Base-by-base conservation (phyloP, 37 sponge, comb jelly and placozoan genomes). In the Tethya wilhelma region DNA sequence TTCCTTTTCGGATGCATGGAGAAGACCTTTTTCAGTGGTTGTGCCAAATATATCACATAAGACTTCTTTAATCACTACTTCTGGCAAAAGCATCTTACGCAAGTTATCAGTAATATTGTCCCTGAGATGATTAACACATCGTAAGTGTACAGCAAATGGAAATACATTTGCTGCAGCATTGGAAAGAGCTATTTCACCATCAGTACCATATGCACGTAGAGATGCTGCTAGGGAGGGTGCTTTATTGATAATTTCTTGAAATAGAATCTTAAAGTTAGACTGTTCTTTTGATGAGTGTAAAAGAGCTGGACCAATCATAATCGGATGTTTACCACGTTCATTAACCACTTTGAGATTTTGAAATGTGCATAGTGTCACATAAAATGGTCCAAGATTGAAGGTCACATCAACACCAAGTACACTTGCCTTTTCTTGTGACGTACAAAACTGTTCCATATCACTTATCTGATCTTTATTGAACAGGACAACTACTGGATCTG, bases 11-110 rank as follows among this genome's bases (percentile, higher is more conserved):
- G 73, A 44, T 44, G 73, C 44, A 71, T 71, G 73, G 5, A 71
- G 40, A 4, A 71, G 25, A 19, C 53, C 53, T 49, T 14, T 49
- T 49, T 49, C 53, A 49, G 53, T 19, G 14, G 53, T 49, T 9
- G 73, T 71, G 46, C 73, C 73, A 71, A 71, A 44, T 42, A 71
- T 71, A 44, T 71, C 73, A 44, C 33, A 23, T 20, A 71, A 22
- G 17, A 71, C 45, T 44, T 71, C 73, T 30, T 71, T 71, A 6
- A 71, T 20, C 12, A 71, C 53, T 44, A 12, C 8, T 44, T 71
- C 73, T 44, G 73, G 73, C 8, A 71, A 17, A 19, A 71, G 46
- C 49, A 44, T n/a, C n/a, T 71, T 49, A 14, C 53, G 53, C 14
- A 49, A 23, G 5, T 22, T 25, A n/a, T 4, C 53, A 5, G 46